Conservation (phyloP, 2,888 invertebrate genomes). For the Anticlea derivata region DNA sequence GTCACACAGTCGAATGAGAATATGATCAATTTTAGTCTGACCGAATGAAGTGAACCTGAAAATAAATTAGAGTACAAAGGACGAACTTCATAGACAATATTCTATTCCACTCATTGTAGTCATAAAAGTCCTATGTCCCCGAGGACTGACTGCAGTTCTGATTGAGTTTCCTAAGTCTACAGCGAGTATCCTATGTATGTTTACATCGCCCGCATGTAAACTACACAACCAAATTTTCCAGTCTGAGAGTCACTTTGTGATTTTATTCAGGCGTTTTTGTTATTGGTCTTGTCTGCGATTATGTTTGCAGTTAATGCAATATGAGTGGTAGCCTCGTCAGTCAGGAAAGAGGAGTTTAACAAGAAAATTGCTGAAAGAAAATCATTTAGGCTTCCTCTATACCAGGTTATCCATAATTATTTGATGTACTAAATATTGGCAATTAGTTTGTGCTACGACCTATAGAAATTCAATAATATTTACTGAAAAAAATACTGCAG, state of each 20-base stretch:
- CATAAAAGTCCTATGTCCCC: slow-evolving; percentile 16
- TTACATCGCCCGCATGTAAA: slow-evolving; percentile 73
- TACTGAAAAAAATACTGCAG: too few relatives aligned
- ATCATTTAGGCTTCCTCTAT: too few relatives aligned
- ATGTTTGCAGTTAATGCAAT: too few relatives aligned
- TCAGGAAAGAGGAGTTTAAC: too few relatives aligned
- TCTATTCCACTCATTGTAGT: slow-evolving; percentile 1
- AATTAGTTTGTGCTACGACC: too few relatives aligned
- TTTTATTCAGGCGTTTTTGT: slow-evolving; percentile 58
- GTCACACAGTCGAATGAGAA: neutral
- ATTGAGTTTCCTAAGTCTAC: slow-evolving; percentile 43
- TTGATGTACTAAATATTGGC: too few relatives aligned
- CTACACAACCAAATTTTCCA: slow-evolving; percentile 74
- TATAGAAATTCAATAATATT: too few relatives aligned
- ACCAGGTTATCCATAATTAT: too few relatives aligned
- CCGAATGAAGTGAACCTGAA: neutral
- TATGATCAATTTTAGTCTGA: neutral
- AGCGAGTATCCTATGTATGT: slow-evolving; percentile 50
- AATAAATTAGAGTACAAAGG: neutral
- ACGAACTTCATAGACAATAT: slow-evolving; percentile 24
- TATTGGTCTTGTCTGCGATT: slow-evolving; percentile 32
- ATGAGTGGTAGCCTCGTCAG: too few relatives aligned
- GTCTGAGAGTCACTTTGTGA: slow-evolving; percentile 73
- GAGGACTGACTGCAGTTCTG: slow-evolving; percentile 14
- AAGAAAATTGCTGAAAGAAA: too few relatives aligned